Percentiles rank a stretch among this genome's conserved stretches.
These are phyloP conservation scores for Argentina silus DNA, from an alignment of 2,797 vertebrate genomes.

Conservation along the genomic window DNA sequence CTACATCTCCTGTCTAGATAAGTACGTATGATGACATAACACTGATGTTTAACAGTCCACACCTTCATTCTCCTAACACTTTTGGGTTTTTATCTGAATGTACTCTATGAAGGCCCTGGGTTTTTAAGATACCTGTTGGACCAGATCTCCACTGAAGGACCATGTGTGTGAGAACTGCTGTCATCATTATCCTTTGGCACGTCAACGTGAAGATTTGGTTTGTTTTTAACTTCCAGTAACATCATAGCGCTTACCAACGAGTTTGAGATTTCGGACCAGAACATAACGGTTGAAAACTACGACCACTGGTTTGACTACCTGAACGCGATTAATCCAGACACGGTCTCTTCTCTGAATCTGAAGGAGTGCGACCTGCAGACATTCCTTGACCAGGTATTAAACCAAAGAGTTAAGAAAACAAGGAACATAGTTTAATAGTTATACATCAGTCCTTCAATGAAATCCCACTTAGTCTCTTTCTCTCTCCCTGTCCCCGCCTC, in stretches of 20 bases:
- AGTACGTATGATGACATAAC: constrained; percentile 68
- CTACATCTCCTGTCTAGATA: constrained; percentile 75
- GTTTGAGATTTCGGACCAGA: constrained; percentile 83
- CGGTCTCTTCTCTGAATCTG: constrained; percentile 70
- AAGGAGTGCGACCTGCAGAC: constrained; percentile 76
- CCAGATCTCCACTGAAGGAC: not conserved
- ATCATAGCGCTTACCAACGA: constrained; percentile 80
- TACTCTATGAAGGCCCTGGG: too few relatives aligned
- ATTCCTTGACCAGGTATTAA: constrained; percentile 72
- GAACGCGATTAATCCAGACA: constrained; percentile 62
- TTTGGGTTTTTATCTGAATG: too few relatives aligned
- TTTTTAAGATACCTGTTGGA: not conserved
- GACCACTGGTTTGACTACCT: constrained; percentile 63
- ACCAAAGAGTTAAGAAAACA: not conserved
- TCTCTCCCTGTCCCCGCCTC: not conserved
- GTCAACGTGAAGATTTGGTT: too few relatives aligned
- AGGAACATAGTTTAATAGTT: too few relatives aligned
- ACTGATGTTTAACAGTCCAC: not conserved
- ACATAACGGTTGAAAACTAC: constrained; percentile 80
- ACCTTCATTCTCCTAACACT: too few relatives aligned
- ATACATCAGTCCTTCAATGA: too few relatives aligned
- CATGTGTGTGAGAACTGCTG: too few relatives aligned
- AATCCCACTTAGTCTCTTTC: too few relatives aligned
- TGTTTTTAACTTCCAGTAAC: constrained; percentile 77
- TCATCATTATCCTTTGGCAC: too few relatives aligned